Evolutionary conservation across 37 sponge, comb jelly and placozoan species (phyloP), one percentile per base, ranked within the genome.

Genomic region (Spongia lamella): DNA sequence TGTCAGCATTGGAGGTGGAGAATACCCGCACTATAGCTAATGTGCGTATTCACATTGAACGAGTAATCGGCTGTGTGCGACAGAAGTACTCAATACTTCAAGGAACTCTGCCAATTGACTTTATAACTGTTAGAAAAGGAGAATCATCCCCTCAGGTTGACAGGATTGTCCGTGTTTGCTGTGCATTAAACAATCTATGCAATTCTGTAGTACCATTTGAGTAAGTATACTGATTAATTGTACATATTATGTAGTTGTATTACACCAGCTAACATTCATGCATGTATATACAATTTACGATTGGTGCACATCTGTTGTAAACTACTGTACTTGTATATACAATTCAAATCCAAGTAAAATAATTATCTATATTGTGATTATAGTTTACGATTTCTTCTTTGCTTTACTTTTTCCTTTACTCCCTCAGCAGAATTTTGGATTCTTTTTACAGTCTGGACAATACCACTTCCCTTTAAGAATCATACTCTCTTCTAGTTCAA

Each of bases 11-110:
- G 1, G 76, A 82, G 31, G 63, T 91, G 1, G 88, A 91, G 38
- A 61, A 78, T 55, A 86, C 92, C 26, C 30, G 84, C 19, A 56
- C 60, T 1, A 86, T 91, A 21, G 88, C 88, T n/a, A 86, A 91
- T 86, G 88, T 91, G 5, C 53, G 79, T 15, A 91, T 91, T 15
- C 92, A 91, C 56, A 88, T 91, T 0, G 88, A 91, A 81, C 30
- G 84, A 7, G 80, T 91, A 1, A 91, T 91, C 25, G 88, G 88
- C 4, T 29, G 14, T 43, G 77, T 91, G 1, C 32, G 84, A 24
- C 78, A 83, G 53, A 86, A 81, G 54, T 90, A 81, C 29, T 31
- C 66, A 16, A 75, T 90, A 35, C 56, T 89, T 9, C 61, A 68
- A 17, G 61, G 57, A 7, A 89, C 86, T 38, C 47, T 73, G 21